These are phyloP conservation scores for Nomada ferruginata DNA, from an alignment of 2,888 invertebrate genomes.

Conservation along the genomic window DNA sequence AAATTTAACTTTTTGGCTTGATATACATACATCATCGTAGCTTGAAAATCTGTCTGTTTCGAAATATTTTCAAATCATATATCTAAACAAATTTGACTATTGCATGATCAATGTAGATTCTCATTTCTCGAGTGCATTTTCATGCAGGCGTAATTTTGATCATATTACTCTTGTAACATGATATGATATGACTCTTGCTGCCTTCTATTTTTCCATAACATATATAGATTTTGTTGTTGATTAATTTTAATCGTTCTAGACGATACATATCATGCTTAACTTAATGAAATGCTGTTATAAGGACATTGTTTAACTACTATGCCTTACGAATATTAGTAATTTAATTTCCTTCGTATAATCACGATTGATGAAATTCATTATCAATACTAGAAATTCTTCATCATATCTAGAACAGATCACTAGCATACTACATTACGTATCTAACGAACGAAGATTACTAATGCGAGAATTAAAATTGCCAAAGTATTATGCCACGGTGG, in stretches of 20 bases:
- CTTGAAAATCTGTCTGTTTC: conserved; percentile 13
- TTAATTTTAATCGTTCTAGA: conserved; percentile 12
- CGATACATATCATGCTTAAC: conserved; percentile 31
- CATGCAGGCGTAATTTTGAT: conserved; percentile 5
- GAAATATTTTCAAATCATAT: conserved; percentile 9
- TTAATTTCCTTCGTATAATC: background rate
- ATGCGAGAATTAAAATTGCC: background rate
- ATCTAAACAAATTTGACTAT: conserved; percentile 7
- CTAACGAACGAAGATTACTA: background rate
- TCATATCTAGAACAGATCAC: background rate
- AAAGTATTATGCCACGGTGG: background rate
- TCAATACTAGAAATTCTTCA: background rate
- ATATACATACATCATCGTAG: background rate
- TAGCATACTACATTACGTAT: background rate
- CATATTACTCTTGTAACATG: background rate
- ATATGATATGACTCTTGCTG: background rate
- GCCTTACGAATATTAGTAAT: background rate
- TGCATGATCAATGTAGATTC: conserved; percentile 46
- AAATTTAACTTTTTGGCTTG: too few species aligned
- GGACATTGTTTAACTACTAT: conserved; percentile 19
- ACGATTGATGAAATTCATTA: background rate
- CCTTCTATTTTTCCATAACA: conserved; percentile 29
- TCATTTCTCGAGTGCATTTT: conserved; percentile 4
- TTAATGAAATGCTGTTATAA: conserved; percentile 12
- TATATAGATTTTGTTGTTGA: conserved; percentile 13